These are phyloP conservation scores for Masticophis lateralis DNA, from an alignment of 2,797 vertebrate species.

Conservation along the genomic window DNA sequence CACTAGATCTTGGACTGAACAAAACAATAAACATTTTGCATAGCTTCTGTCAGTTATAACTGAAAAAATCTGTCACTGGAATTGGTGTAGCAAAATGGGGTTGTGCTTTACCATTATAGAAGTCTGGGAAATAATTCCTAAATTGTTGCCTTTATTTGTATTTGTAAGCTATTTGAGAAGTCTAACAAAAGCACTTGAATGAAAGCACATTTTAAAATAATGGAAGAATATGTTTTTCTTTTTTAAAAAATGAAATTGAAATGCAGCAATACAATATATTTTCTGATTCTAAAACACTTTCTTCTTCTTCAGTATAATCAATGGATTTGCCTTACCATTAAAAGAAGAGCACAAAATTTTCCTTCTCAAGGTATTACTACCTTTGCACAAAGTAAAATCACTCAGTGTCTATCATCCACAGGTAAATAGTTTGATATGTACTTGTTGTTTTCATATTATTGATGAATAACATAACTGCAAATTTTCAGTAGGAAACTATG, in stretches of 20 bases:
- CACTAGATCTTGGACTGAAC: not conserved
- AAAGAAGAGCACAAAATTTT: conserved; percentile 99
- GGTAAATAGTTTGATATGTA: conserved; percentile 66
- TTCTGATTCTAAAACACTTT: not conserved
- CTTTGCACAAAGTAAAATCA: conserved; percentile 98
- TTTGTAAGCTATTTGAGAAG: not conserved
- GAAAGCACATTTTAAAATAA: not conserved
- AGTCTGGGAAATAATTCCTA: not conserved
- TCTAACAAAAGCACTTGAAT: not conserved
- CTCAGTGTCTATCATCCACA: conserved; percentile 99
- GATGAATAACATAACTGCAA: not conserved
- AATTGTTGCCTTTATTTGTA: not conserved
- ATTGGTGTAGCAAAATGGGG: not conserved
- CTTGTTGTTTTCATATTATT: not conserved
- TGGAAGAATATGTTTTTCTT: not conserved
- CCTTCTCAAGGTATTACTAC: conserved; percentile 94
- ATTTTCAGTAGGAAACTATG: not conserved
- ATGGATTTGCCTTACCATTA: conserved; percentile 98
- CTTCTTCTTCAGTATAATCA: conserved; percentile 86
- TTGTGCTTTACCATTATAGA: not conserved
- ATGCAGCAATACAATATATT: not conserved
- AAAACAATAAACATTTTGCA: not conserved
- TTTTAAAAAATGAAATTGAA: not conserved
- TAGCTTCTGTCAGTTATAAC: not conserved
- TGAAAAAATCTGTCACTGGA: not conserved